Evolutionary conservation across 2,888 invertebrate genomes (phyloP).

Genomic region (Tribolium freemani): DNA sequence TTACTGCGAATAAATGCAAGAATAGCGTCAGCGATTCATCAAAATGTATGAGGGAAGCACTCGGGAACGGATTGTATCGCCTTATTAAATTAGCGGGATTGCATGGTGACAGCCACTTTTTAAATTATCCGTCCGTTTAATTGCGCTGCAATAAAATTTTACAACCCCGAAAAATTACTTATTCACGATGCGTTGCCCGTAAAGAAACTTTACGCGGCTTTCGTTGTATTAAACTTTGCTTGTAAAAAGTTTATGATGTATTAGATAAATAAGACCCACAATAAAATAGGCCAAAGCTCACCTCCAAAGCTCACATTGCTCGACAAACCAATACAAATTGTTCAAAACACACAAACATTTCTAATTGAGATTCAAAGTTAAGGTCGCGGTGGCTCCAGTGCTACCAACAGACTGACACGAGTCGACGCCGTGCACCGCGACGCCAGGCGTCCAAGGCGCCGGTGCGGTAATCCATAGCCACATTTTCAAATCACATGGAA

Average conservation of each 20-base stretch:
- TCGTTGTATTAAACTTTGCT: slow-evolving; percentile 21
- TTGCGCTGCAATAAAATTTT: slow-evolving; percentile 24
- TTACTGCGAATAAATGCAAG: slow-evolving; percentile 56
- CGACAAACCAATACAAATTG: background rate
- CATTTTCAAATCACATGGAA: slow-evolving; percentile 32
- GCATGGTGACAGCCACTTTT: slow-evolving; percentile 12
- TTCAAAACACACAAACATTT: slow-evolving; percentile 32
- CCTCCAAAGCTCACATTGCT: slow-evolving; percentile 1
- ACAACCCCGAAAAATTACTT: slow-evolving; percentile 21
- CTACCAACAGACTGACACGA: slow-evolving; percentile 44
- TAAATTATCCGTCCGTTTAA: slow-evolving; percentile 16
- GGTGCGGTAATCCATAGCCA: slow-evolving; percentile 31
- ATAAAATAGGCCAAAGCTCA: slow-evolving; percentile 5
- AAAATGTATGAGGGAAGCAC: slow-evolving; percentile 37
- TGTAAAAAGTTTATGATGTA: slow-evolving; percentile 35
- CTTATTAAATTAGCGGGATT: slow-evolving; percentile 43
- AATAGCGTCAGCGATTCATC: slow-evolving; percentile 31
- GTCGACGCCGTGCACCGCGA: slow-evolving; percentile 43
- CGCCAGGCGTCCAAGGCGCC: slow-evolving; percentile 44
- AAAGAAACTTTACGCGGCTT: slow-evolving; percentile 16
- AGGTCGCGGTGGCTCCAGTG: slow-evolving; percentile 32
- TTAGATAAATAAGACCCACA: background rate
- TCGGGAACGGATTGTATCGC: slow-evolving; percentile 24
- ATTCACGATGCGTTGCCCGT: slow-evolving; percentile 31
- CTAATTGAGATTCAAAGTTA: slow-evolving; percentile 20